Percentiles rank a stretch among this genome's conserved stretches.
phyloP scores from a whole-genome alignment of 2,113 vertebrate genomes.

The Porphyrio hochstetteri region DNA sequence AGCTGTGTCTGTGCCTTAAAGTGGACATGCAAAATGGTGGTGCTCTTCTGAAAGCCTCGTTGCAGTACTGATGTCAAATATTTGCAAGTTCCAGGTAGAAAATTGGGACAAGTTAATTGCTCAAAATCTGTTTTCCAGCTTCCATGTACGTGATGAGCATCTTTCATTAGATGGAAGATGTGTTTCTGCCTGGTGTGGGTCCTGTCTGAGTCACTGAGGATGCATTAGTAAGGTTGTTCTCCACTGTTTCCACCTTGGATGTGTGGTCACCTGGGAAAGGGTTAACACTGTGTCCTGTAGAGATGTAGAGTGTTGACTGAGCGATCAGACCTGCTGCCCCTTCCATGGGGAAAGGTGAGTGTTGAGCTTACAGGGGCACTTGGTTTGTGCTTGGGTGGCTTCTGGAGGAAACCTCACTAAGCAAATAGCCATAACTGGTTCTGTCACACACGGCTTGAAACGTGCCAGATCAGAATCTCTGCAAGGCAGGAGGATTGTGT shows the following conservation, averaged over 20 bases:
- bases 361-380: no score
- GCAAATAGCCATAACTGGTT: background rate
- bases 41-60: background rate
- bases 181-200: background rate
- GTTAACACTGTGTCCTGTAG: background rate
- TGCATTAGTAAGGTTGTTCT: background rate
- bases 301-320: background rate
- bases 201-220: background rate
- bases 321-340: no score
- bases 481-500: background rate
- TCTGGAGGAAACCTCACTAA: background rate
- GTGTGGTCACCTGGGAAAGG: background rate
- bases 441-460: background rate
- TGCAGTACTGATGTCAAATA: background rate
- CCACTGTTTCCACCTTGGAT: background rate
- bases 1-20: background rate
- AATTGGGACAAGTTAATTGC: rapidly evolving
- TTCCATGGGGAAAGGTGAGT: no score
- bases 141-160: rapidly evolving
- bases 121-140: background rate
- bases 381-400: background rate
- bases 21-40: no score
- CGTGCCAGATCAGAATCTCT: background rate
- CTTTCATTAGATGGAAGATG: background rate
- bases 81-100: background rate